phyloP scores from a whole-genome alignment of 2,888 invertebrate genomes.

The Trilocha varians region DNA sequence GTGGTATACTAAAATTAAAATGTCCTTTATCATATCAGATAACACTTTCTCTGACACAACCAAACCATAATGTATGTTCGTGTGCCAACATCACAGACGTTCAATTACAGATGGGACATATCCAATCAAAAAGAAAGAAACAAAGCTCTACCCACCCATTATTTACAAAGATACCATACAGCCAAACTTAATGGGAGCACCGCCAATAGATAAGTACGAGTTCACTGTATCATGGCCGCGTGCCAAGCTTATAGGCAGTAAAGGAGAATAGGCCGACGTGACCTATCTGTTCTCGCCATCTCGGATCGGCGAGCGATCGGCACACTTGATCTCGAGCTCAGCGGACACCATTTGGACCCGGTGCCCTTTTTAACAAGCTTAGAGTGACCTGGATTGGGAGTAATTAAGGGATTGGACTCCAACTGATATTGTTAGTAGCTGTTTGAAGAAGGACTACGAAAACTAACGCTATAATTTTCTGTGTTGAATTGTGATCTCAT shows the following conservation, averaged over 20 bases:
- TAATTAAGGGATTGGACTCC: too few species aligned
- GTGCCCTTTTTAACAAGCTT: slow-evolving; percentile 5
- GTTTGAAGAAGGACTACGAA: too few species aligned
- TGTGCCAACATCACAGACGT: too few species aligned
- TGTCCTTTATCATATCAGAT: too few species aligned
- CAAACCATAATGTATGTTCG: too few species aligned
- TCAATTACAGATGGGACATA: too few species aligned
- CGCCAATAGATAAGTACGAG: slow-evolving; percentile 3
- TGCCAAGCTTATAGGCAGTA: slow-evolving; percentile 10
- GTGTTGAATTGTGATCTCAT: too few species aligned
- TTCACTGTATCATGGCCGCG: slow-evolving; percentile 14
- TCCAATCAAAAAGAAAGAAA: too few species aligned
- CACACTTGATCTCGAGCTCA: slow-evolving; percentile 11
- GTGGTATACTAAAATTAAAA: too few species aligned
- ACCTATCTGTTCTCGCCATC: slow-evolving; percentile 16
- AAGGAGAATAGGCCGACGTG: slow-evolving; percentile 12
- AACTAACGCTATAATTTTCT: too few species aligned
- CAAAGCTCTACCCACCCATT: background rate
- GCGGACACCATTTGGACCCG: slow-evolving; percentile 10
- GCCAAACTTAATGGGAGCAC: background rate
- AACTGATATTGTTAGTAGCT: too few species aligned
- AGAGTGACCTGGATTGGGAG: background rate
- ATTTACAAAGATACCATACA: background rate
- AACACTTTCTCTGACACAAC: too few species aligned
- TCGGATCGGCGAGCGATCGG: slow-evolving; percentile 11